Base-by-base conservation (phyloP, 2,113 vertebrate genomes). In the Rhipidura dahli region DNA sequence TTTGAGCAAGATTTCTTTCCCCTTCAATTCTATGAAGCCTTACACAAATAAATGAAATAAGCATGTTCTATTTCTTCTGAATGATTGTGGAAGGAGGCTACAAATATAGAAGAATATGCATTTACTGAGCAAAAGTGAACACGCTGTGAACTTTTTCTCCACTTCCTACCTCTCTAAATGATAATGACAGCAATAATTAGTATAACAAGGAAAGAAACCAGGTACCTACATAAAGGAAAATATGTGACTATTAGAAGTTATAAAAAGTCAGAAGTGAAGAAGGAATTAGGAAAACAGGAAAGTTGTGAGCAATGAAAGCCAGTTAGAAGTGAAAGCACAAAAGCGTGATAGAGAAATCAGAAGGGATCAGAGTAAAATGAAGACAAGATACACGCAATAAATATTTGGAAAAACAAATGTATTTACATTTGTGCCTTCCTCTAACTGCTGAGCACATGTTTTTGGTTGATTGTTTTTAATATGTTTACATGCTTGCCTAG, bases 381-480 rank as follows among this genome's bases (percentile, higher is more conserved):
- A 83, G 71, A 54, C 31, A 69, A 85, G 50, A 61, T 27, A 3
- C 4, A 26, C 11, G 11, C 13, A 44, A 79, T 54, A 65, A 89
- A 35, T 54, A 3, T 17, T 21, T 49, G 24, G 37, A 54, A 60
- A 78, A 78, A 50, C 11, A 78, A 82, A 50, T 7, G 6, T 27
- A 20, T 39, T 69, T 69, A 33, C 5, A 40, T 50, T 21, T 40
- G 8, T 27, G 21, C n/a, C 76, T 85, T 37, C 37, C 27, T 31
- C 13, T 50, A 56, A 24, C 16, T 14, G 17, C 9, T 39, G 30
- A 40, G 20, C 33, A 56, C 17, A 27, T 8, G 12, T 0, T 33
- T 47, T 56, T 40, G 2, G 4, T 37, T 30, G 7, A 2, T 0
- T 28, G 37, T 53, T 63, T 50, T 40, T 3, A 1, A 40, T 24